A percentile compares a stretch with the other conserved stretches of the same genome.
Evolutionary conservation across 2,113 vertebrate species (phyloP).

Genomic region (Bujurquina vittata): DNA sequence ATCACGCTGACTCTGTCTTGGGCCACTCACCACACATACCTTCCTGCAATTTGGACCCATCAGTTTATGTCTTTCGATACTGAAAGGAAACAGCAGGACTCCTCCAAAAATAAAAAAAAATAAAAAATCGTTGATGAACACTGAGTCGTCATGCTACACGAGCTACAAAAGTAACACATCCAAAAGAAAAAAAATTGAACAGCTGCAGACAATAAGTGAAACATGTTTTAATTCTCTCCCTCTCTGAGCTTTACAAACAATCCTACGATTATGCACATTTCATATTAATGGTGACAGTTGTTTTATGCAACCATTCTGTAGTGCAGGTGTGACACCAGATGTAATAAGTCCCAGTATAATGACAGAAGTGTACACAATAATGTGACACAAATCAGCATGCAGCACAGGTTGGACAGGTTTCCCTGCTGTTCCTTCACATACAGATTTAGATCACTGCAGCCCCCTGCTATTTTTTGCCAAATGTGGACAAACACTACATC

Average conservation of each 20-base stretch:
- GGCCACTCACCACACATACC: not conserved
- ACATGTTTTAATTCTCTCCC: not conserved
- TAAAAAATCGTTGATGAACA: not conserved
- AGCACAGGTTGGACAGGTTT: constrained; percentile 25
- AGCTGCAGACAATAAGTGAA: not conserved
- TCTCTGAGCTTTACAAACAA: not conserved
- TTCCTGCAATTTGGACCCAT: not conserved
- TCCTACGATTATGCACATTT: not conserved
- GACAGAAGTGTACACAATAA: not conserved
- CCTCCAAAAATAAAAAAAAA: not conserved
- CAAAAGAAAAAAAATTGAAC: not conserved
- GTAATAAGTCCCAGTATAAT: not conserved
- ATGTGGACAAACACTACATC: constrained; percentile 28
- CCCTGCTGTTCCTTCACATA: constrained; percentile 26
- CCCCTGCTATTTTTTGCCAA: constrained; percentile 42
- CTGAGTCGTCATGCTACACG: not conserved
- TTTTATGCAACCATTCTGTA: constrained; percentile 3
- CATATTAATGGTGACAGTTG: not conserved
- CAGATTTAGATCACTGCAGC: constrained; percentile 31
- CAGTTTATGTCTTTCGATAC: not conserved
- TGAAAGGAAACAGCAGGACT: not conserved
- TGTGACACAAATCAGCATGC: constrained; percentile 26
- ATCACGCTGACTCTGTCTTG: not conserved
- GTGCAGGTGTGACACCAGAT: constrained; percentile 16
- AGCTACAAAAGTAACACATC: not conserved